Evolutionary conservation across 2,888 invertebrate species (phyloP).

Genomic region (Mythimna vitellina): DNA sequence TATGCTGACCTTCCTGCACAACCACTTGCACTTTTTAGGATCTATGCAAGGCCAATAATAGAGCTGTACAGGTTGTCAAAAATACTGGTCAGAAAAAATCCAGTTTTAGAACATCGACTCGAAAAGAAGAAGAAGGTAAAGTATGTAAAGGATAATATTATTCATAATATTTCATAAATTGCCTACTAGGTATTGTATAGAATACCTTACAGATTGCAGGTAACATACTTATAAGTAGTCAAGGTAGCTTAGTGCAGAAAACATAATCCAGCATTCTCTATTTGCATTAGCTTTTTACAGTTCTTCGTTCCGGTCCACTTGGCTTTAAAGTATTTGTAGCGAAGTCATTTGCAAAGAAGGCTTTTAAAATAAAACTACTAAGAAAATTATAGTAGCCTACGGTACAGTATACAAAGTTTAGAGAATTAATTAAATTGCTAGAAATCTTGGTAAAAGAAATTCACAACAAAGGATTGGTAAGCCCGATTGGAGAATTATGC

Average conservation of each 20-base stretch:
- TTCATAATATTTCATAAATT: too few relatives aligned
- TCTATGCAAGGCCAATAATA: too few relatives aligned
- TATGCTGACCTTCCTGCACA: too few relatives aligned
- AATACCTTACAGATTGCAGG: too few relatives aligned
- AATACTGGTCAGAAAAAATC: too few relatives aligned
- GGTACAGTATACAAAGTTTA: neutral
- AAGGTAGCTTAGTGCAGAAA: neutral
- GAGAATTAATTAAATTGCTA: neutral
- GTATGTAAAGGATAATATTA: too few relatives aligned
- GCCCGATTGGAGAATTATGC: neutral
- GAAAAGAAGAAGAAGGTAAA: too few relatives aligned
- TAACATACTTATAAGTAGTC: too few relatives aligned
- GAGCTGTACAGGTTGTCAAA: too few relatives aligned
- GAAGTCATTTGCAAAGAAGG: slow-evolving; percentile 22
- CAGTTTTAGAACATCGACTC: too few relatives aligned
- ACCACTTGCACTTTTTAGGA: too few relatives aligned
- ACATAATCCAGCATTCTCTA: slow-evolving; percentile 4
- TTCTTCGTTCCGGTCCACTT: neutral
- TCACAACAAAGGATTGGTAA: neutral
- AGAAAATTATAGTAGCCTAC: neutral
- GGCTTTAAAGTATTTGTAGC: slow-evolving; percentile 3
- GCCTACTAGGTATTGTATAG: too few relatives aligned
- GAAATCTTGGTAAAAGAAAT: neutral
- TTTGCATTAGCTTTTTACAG: slow-evolving; percentile 12
- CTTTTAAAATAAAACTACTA: neutral